Evolutionary conservation across 2,113 vertebrate genomes (phyloP).

Genomic region (Collichthys lucidus): DNA sequence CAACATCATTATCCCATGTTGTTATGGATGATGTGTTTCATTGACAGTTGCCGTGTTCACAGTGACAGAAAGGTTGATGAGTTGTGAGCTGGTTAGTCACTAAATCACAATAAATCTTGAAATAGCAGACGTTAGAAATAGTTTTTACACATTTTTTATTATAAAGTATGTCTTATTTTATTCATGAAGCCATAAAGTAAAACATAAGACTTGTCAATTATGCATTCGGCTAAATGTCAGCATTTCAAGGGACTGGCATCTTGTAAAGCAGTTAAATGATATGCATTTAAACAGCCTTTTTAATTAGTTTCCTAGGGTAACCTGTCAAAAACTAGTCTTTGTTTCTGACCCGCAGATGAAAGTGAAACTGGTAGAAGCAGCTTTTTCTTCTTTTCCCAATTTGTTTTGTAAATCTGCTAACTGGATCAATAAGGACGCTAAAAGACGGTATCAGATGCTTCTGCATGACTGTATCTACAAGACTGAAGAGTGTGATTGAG

Average conservation of each 20-base stretch:
- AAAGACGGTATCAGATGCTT: not conserved
- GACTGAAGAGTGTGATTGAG: not conserved
- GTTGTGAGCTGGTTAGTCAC: not conserved
- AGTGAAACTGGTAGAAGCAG: constrained; percentile 1
- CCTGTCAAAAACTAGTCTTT: constrained; percentile 13
- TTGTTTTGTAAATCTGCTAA: not conserved
- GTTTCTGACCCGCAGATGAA: constrained; percentile 18
- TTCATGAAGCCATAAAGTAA: constrained; percentile 35
- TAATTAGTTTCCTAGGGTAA: constrained; percentile 54
- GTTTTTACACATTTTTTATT: not conserved
- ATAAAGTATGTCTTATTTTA: constrained; percentile 5
- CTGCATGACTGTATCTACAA: not conserved
- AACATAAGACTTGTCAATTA: constrained; percentile 11
- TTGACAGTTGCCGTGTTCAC: not conserved
- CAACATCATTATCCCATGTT: not conserved
- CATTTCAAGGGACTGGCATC: constrained; percentile 20
- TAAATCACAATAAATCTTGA: not conserved
- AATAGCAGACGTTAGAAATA: not conserved
- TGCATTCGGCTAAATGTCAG: constrained; percentile 47
- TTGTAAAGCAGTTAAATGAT: constrained; percentile 46
- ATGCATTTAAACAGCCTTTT: constrained; percentile 73
- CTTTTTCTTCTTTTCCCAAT: not conserved
- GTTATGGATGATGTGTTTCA: not conserved
- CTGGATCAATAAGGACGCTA: not conserved
- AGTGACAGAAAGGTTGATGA: not conserved